These are phyloP conservation scores for Phoxinus phoxinus DNA, from an alignment of 2,113 vertebrate genomes.

Conservation along the genomic window DNA sequence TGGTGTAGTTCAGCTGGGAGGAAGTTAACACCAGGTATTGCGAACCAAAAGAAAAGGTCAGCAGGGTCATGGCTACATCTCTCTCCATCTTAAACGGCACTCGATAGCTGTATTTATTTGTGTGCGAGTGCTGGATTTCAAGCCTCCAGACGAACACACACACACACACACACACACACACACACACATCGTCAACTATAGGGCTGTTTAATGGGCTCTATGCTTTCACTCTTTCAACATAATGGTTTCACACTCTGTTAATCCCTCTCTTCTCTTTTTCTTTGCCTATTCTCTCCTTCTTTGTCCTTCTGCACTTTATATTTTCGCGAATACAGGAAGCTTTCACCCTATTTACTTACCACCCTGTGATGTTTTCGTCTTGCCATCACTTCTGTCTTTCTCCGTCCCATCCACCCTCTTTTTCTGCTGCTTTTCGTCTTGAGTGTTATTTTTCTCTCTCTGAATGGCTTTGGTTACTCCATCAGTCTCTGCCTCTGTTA, in stretches of 20 bases:
- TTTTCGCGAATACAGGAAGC: neutral
- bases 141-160: neutral
- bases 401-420: neutral
- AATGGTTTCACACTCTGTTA: conserved; percentile 26
- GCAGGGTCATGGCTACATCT: conserved; percentile 4
- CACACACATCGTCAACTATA: neutral
- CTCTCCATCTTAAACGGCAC: neutral
- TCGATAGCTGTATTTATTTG: neutral
- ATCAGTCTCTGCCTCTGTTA: conserved; percentile 49
- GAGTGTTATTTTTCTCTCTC: conserved; percentile 61
- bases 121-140: neutral
- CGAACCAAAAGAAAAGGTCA: conserved; percentile 23
- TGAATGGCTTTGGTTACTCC: conserved; percentile 43
- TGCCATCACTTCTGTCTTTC: neutral
- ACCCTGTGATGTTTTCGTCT: neutral
- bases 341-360: neutral
- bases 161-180: neutral
- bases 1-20: conserved; percentile 21
- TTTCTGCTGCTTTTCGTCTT: conserved; percentile 36
- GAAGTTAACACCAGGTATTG: conserved; percentile 27
- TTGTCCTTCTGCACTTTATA: conserved; percentile 24
- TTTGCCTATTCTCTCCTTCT: conserved; percentile 30
- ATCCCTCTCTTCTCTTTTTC: neutral
- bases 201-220: conserved; percentile 24
- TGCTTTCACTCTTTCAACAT: conserved; percentile 9